A percentile compares a stretch with the other conserved stretches of the same genome.
These are phyloP conservation scores for Mycteria americana DNA, from an alignment of 2,797 vertebrate species.

Conservation along the genomic window DNA sequence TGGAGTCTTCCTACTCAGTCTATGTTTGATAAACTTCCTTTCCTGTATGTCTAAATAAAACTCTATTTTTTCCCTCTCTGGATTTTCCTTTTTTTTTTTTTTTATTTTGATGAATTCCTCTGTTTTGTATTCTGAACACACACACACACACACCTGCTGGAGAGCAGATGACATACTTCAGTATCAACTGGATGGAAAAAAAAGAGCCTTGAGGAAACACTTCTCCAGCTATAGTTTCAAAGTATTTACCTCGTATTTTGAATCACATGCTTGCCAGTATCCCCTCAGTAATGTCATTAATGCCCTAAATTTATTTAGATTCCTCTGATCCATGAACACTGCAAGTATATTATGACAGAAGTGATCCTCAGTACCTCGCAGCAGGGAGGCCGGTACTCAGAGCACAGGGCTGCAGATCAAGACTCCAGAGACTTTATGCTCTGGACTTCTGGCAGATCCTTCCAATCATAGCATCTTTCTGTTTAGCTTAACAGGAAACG, in stretches of 20 bases:
- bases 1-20: background rate
- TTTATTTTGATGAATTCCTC: background rate
- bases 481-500: background rate
- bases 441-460: background rate
- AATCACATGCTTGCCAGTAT: background rate
- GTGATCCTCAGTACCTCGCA: background rate
- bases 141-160: background rate
- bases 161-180: background rate
- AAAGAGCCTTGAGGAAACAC: background rate
- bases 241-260: background rate
- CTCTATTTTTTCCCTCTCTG: background rate
- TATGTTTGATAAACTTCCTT: background rate
- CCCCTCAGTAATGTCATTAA: background rate
- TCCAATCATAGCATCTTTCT: background rate
- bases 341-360: background rate
- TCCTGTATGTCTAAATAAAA: background rate
- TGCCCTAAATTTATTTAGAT: background rate
- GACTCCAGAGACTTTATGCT: background rate
- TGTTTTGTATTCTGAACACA: background rate
- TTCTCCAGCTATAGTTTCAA: background rate
- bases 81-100: background rate
- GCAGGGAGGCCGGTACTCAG: background rate
- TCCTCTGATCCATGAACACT: background rate
- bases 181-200: background rate
- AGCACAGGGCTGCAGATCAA: background rate